Conservation (phyloP, 1,140 invertebrate genomes). For the Trachymyrmex cornetzi region DNA sequence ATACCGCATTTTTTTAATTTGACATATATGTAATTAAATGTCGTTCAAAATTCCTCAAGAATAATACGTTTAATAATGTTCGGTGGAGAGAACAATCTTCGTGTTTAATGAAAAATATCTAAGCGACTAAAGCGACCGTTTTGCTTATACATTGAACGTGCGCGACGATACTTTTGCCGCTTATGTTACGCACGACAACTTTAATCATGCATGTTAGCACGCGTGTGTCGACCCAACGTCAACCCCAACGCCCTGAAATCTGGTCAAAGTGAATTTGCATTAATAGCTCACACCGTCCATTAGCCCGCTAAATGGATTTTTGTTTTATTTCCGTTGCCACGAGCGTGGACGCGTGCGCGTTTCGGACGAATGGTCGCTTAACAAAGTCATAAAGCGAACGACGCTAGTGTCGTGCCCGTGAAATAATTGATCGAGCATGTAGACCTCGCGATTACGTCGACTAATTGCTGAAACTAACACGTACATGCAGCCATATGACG, state of each 20-base stretch:
- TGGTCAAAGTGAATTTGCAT: slow-evolving; percentile 79
- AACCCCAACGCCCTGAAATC: slow-evolving; percentile 65
- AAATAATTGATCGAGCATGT: slow-evolving; percentile 70
- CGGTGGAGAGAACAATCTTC: background rate
- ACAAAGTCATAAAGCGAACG: slow-evolving; percentile 78
- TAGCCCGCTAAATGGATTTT: slow-evolving; percentile 79
- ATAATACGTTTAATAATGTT: slow-evolving; percentile 4
- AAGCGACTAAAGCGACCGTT: background rate
- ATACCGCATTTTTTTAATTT: background rate
- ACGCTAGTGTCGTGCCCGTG: slow-evolving; percentile 60
- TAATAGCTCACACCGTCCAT: slow-evolving; percentile 78
- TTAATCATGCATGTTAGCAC: slow-evolving; percentile 55
- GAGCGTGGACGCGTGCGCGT: slow-evolving; percentile 34
- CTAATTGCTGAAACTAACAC: slow-evolving; percentile 59
- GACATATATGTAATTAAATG: slow-evolving; percentile 31
- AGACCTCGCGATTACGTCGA: slow-evolving; percentile 63
- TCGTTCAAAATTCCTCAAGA: slow-evolving; percentile 5
- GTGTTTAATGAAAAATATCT: slow-evolving; percentile 10
- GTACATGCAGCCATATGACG: background rate
- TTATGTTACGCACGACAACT: slow-evolving; percentile 47
- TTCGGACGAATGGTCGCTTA: slow-evolving; percentile 68
- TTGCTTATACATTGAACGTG: background rate
- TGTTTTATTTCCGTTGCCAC: slow-evolving; percentile 72
- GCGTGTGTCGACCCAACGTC: slow-evolving; percentile 6
- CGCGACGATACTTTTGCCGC: slow-evolving; percentile 37